Conservation (phyloP, 1,140 invertebrate genomes). For the Drosophila ficusphila region DNA sequence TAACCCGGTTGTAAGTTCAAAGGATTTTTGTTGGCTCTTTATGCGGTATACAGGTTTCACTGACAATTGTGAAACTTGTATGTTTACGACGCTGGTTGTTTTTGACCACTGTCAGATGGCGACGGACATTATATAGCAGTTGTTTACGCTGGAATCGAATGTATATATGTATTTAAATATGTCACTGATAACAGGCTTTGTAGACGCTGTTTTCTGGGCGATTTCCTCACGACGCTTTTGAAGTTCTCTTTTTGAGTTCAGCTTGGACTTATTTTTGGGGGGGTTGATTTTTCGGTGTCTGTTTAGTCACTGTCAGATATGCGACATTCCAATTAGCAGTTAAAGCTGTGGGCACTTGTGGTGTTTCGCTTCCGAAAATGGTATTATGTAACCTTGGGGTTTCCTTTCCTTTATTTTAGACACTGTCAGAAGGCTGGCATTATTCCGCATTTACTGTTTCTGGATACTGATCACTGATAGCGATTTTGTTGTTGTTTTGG, state of each 20-base stretch:
- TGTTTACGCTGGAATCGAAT: slow-evolving; percentile 33
- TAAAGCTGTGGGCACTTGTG: slow-evolving; percentile 40
- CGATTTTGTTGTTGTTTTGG: not conserved
- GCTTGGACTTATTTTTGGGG: slow-evolving; percentile 1
- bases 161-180: slow-evolving; percentile 7
- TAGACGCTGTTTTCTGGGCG: not conserved
- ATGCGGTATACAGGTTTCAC: slow-evolving; percentile 15
- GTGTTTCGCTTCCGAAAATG: slow-evolving; percentile 44
- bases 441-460: slow-evolving; percentile 18
- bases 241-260: slow-evolving; percentile 1
- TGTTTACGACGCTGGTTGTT: slow-evolving; percentile 3
- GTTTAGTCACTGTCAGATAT: slow-evolving; percentile 65
- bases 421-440: slow-evolving; percentile 67
- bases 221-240: not conserved
- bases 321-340: slow-evolving; percentile 67
- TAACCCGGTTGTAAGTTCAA: slow-evolving; percentile 37
- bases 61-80: slow-evolving; percentile 1
- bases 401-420: not conserved
- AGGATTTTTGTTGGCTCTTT: not conserved
- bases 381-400: slow-evolving; percentile 29
- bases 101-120: slow-evolving; percentile 71
- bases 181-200: slow-evolving; percentile 24
- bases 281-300: slow-evolving; percentile 6
- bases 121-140: slow-evolving; percentile 56
- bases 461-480: slow-evolving; percentile 13